Percentiles rank a stretch among this genome's conserved stretches.
phyloP scores from a whole-genome alignment of 2,113 vertebrate genomes.

The Falcunculus frontatus region DNA sequence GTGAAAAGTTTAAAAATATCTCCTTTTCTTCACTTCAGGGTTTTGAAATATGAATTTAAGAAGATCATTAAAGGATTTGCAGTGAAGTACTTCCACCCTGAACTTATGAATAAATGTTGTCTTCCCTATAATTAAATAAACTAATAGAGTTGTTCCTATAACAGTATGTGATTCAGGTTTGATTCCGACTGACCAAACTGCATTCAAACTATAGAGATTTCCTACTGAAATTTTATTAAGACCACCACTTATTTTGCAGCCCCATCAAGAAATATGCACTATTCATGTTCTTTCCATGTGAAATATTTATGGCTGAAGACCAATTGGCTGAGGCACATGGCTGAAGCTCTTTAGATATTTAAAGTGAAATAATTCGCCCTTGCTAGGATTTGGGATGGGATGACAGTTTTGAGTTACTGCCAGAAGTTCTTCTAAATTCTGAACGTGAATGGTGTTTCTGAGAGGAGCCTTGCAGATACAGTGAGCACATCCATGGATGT shows the following conservation, averaged over 20 bases:
- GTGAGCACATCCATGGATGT: accelerated
- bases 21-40: conserved; percentile 16
- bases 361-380: neutral
- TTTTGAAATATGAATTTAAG: conserved; percentile 37
- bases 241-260: neutral
- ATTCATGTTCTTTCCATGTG: neutral
- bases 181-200: neutral
- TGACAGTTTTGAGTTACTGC: neutral
- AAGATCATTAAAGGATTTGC: conserved; percentile 42
- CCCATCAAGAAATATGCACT: neutral
- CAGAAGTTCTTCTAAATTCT: neutral
- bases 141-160: neutral
- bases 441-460: neutral
- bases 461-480: neutral
- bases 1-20: conserved; percentile 36
- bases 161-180: neutral
- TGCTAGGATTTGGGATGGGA: neutral
- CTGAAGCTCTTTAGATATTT: neutral
- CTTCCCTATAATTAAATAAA: conserved; percentile 53
- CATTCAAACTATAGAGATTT: neutral
- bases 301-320: neutral
- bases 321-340: neutral
- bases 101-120: conserved; percentile 14
- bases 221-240: neutral
- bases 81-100: neutral